Evolutionary conservation across 2,888 invertebrate species (phyloP), one percentile per base, ranked within the genome.

Genomic region (Temnothorax ravouxi): DNA sequence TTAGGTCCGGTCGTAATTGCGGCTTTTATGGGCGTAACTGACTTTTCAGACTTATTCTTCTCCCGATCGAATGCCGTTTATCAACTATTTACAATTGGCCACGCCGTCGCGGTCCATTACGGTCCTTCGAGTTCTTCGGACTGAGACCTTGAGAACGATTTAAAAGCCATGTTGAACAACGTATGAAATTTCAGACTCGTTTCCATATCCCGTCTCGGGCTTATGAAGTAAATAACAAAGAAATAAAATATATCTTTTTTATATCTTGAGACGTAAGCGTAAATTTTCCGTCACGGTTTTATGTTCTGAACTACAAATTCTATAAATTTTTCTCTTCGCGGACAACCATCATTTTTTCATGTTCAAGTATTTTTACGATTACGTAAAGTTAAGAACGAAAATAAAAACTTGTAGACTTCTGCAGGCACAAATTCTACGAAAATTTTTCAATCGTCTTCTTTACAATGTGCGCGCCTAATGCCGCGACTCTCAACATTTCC

Each of bases 21-120:
- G 86, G 87, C 90, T 92, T 93, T 93, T 93, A 93, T 91, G 92
- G 92, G 92, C 92, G 92, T 89, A 91, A 90, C 92, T 92, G 92
- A 93, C 90, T 92, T 90, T 89, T 90, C 89, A 86, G 87, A 85
- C 84, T 84, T 41, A 87, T 88, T 86, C 87, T 71, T 64, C 84
- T 29, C n/a, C 50, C 50, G 77, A 79, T 69, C 21, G 34, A 84
- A 86, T 84, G 84, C 84, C 83, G 80, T 89, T 90, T 87, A 90
- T 90, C 87, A 90, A 89, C 86, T 90, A 90, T 91, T 91, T 88
- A 90, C 86, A 85, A 91, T 90, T 90, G 84, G 91, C 84, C 83
- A 80, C 87, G 87, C 87, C 81, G 76, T 83, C 59, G 34, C 41
- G 67, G 56, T 25, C 13, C 61, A 61, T 75, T 61, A 77, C 9